Percentiles rank a stretch among this genome's conserved stretches.
Conservation (phyloP, 2,888 invertebrate genomes). For the Pachymerium ferrugineum region DNA sequence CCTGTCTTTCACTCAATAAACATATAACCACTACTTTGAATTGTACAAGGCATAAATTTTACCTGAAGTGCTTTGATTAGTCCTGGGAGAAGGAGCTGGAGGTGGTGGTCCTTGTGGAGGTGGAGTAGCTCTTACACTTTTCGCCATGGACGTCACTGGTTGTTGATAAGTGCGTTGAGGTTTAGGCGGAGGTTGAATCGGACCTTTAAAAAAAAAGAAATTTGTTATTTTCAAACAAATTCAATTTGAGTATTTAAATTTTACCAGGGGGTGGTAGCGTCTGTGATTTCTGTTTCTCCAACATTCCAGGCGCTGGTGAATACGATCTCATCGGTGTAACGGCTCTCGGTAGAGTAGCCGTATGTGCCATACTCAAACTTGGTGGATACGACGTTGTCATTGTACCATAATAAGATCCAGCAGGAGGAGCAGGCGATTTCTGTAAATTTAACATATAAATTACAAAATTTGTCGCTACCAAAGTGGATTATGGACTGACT, state of each 20-base stretch:
- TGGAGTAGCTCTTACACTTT: constrained; percentile 40
- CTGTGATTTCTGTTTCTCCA: constrained; percentile 38
- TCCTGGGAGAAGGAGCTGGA: constrained; percentile 39
- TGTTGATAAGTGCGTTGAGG: constrained; percentile 58
- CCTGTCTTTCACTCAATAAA: too few relatives aligned
- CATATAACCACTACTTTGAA: too few relatives aligned
- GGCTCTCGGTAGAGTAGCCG: constrained; percentile 39
- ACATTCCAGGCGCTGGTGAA: constrained; percentile 37
- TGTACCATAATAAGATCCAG: constrained; percentile 38
- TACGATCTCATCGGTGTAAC: constrained; percentile 38
- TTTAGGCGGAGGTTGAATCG: constrained; percentile 52
- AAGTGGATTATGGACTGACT: constrained; percentile 54
- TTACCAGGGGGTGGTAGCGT: constrained; percentile 38
- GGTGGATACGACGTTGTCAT: constrained; percentile 37
- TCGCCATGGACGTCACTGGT: constrained; percentile 40
- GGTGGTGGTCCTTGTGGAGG: constrained; percentile 39
- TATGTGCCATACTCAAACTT: constrained; percentile 36
- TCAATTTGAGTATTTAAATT: too few relatives aligned
- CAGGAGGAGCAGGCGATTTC: constrained; percentile 35
- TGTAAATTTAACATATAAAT: background rate
- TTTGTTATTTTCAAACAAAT: background rate
- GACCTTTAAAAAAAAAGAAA: constrained; percentile 27
- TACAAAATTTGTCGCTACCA: background rate
- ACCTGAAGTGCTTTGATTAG: constrained; percentile 32
- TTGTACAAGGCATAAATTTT: too few relatives aligned